Evolutionary conservation across 2,113 vertebrate species (phyloP).

Genomic region (Cisticola juncidis): DNA sequence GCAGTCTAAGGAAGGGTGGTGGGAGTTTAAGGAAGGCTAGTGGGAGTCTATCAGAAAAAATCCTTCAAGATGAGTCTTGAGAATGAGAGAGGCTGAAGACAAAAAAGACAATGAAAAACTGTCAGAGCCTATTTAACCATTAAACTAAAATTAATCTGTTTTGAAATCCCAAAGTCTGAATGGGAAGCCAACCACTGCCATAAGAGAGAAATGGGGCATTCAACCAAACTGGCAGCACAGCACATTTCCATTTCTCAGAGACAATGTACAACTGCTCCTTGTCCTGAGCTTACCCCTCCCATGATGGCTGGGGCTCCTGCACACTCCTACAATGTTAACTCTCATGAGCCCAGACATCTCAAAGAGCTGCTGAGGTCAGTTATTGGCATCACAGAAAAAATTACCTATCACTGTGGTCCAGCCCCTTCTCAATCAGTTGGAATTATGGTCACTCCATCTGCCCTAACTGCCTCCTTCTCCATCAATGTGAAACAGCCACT

Average conservation of each 20-base stretch:
- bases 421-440: background rate
- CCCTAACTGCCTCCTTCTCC: background rate
- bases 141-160: slow-evolving; percentile 18
- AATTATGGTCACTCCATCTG: background rate
- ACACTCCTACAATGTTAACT: background rate
- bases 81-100: background rate
- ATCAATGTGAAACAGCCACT: background rate
- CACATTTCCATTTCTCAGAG: background rate
- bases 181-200: background rate
- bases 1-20: background rate
- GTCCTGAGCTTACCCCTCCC: background rate
- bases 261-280: accelerated
- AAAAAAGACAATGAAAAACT: slow-evolving; percentile 1
- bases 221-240: background rate
- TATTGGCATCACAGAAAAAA: background rate
- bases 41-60: slow-evolving; percentile 14
- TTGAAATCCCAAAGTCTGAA: background rate
- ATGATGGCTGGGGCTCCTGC: background rate
- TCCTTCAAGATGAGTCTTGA: background rate
- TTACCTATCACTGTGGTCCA: background rate
- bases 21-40: slow-evolving; percentile 1
- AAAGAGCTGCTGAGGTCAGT: background rate
- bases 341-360: background rate
- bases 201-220: background rate
- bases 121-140: slow-evolving; percentile 4